Base-by-base conservation (phyloP, 2,888 invertebrate genomes). In the Neoitamus cyanurus region DNA sequence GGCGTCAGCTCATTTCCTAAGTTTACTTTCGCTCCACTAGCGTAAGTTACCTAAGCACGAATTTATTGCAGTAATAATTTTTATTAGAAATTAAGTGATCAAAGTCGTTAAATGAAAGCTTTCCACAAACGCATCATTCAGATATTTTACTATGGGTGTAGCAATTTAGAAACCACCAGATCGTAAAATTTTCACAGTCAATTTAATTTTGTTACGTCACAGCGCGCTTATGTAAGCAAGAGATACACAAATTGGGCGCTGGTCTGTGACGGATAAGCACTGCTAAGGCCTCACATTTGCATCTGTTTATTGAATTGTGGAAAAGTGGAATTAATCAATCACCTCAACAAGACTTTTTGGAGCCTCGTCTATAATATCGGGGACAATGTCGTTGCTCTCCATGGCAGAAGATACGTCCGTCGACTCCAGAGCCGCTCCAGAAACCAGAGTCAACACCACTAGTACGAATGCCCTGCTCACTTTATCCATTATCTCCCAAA, bases 1-100 rank as follows among this genome's bases (percentile, higher is more conserved):
- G 95, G 95, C 0, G 95, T 95, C 85, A 96, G 90, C 86, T 93
- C 94, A 88, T 95, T 95, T 31, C 96, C 96, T 73, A 93, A 70
- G 13, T 88, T 87, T 13, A 93, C 93, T 15, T 88, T 90, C 0
- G 91, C 90, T 3, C 92, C 92, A 3, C 85, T 87, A n/a, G 83
- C 80, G 48, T 86, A 88, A 6, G 75, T 69, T 1, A 87, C 83
- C 90, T 88, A 73, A 9, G 83, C 83, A 37, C 11, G n/a, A 70
- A 13, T 69, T 83, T 78, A n/a, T 78, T 78, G 20, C 28, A 58
- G 20, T 42, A 42, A 6, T n/a, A 42, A 20, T 69, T 20, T 36
- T 36, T 13, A 25, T 73, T 69, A 37, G 69, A 2, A 11, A 69
- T 30, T 13, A 25, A 69, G 20, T 69, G 30, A 69, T 30, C 5